phyloP scores from a whole-genome alignment of 2,888 invertebrate species.

The Neoscelio sp. region DNA sequence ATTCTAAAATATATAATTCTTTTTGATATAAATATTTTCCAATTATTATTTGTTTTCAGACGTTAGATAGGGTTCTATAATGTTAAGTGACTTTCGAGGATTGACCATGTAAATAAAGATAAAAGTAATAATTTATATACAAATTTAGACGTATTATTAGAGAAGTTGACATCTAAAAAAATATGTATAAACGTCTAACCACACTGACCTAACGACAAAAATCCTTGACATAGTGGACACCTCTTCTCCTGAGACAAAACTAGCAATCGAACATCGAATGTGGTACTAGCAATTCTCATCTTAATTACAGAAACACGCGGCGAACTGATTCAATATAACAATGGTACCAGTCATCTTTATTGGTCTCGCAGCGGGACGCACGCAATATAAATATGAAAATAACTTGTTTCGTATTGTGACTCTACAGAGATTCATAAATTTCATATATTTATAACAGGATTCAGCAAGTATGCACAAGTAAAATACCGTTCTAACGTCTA shows the following conservation, averaged over 20 bases:
- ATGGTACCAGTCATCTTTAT: constrained; percentile 57
- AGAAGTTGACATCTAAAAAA: no score
- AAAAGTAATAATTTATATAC: no score
- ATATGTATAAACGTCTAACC: no score
- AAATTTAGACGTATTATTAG: no score
- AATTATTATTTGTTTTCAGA: no score
- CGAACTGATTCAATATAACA: constrained; percentile 59
- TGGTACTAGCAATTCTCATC: constrained; percentile 57
- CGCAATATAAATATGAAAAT: constrained; percentile 57
- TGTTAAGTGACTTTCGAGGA: no score
- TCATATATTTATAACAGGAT: constrained; percentile 53
- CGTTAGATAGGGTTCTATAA: no score
- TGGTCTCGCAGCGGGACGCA: constrained; percentile 44
- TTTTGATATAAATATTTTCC: no score
- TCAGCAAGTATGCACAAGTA: constrained; percentile 21
- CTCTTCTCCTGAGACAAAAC: constrained; percentile 32
- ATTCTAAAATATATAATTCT: no score
- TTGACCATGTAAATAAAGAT: no score
- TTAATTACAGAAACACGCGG: constrained; percentile 58
- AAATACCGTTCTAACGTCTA: constrained; percentile 44
- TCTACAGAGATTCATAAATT: constrained; percentile 55
- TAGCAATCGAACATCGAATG: constrained; percentile 36
- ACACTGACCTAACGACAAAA: no score
- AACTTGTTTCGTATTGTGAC: constrained; percentile 62
- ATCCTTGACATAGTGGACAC: constrained; percentile 20